A percentile compares a stretch with the other conserved stretches of the same genome.
phyloP scores from a whole-genome alignment of 2,113 vertebrate genomes.

The Barbus barbus region DNA sequence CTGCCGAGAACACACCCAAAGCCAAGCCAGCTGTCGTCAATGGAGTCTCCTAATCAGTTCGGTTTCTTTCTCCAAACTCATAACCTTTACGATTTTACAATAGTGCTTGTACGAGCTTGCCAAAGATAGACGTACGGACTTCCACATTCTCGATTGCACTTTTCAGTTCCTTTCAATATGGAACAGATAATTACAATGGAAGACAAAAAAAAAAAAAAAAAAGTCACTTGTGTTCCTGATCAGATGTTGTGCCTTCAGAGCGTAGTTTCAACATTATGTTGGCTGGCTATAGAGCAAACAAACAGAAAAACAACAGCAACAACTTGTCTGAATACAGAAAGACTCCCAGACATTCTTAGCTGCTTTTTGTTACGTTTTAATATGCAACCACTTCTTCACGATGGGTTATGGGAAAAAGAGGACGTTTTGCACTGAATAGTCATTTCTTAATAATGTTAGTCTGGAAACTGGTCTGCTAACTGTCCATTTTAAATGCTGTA shows the following conservation, averaged over 20 bases:
- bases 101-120: conserved; percentile 99
- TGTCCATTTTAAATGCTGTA: conserved; percentile 77
- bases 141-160: conserved; percentile 89
- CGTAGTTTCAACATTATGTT: conserved; percentile 92
- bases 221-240: conserved; percentile 90
- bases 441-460: conserved; percentile 85
- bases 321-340: conserved; percentile 52
- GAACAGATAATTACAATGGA: conserved; percentile 72
- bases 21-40: conserved; percentile 86
- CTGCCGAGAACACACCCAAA: conserved; percentile 77
- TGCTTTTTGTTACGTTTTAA: conserved; percentile 99
- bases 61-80: conserved; percentile 70
- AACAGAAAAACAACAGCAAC: conserved; percentile 72
- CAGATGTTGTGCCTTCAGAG: conserved; percentile 98
- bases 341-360: conserved; percentile 75
- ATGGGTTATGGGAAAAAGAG: conserved; percentile 73
- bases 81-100: conserved; percentile 77
- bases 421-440: conserved; percentile 94
- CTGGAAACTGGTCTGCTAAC: conserved; percentile 93
- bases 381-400: conserved; percentile 99
- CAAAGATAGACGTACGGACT: conserved; percentile 97
- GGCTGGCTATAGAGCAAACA: conserved; percentile 89
- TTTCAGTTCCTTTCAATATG: conserved; percentile 90
- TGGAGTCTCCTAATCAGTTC: conserved; percentile 87
- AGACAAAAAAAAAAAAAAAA: conserved; percentile 56